Conservation (phyloP, 2,113 vertebrate species). For the Myanophis thanlyinensis region DNA sequence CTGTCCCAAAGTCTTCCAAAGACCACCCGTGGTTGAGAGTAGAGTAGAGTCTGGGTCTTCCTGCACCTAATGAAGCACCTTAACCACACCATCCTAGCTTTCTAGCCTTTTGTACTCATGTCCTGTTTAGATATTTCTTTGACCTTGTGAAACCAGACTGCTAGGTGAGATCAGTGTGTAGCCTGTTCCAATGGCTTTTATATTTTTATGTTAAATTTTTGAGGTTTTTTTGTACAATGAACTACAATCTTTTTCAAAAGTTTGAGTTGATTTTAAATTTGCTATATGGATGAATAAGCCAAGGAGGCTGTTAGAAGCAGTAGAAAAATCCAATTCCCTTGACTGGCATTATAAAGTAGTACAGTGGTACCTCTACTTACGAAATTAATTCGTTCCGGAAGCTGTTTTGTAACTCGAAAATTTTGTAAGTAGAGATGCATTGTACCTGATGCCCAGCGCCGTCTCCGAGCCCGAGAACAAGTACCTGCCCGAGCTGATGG, state of each 20-base stretch:
- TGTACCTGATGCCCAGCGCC: no score
- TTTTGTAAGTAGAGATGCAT: no score
- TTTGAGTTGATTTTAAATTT: not conserved
- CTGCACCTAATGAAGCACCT: not conserved
- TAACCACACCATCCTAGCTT: not conserved
- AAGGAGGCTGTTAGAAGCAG: not conserved
- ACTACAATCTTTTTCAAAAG: not conserved
- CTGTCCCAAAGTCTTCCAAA: not conserved
- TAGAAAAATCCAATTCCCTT: not conserved
- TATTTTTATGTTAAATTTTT: not conserved
- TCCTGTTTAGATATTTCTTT: not conserved
- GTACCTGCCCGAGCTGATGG: no score
- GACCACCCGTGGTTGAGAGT: not conserved
- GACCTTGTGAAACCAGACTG: not conserved
- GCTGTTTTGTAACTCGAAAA: no score
- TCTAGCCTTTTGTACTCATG: not conserved
- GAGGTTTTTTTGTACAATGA: not conserved
- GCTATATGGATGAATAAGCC: not conserved
- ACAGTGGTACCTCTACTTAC: no score
- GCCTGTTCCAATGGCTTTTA: not conserved
- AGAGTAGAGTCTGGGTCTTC: not conserved
- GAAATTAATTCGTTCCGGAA: no score
- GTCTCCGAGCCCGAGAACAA: no score
- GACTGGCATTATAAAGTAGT: not conserved
- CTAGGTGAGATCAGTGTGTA: not conserved